phyloP scores from a whole-genome alignment of 1,140 invertebrate species.

The Catajapyx aquilonaris region DNA sequence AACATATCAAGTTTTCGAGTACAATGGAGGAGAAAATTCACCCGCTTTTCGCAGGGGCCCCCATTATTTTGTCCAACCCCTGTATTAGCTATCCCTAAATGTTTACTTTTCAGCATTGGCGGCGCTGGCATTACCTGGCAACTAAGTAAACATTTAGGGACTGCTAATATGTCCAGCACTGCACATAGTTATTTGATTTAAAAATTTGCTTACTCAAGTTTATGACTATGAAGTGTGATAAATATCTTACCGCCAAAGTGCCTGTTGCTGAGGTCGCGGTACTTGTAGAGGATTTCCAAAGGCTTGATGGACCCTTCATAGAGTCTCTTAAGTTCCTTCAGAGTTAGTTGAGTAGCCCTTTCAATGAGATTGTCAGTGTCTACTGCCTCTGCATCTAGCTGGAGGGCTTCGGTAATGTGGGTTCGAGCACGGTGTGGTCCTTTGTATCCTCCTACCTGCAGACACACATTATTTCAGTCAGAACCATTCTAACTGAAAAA shows the following conservation, averaged over 20 bases:
- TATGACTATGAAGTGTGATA: no score
- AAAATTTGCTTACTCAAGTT: slow-evolving; percentile 3
- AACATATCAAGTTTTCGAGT: no score
- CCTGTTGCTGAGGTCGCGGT: slow-evolving; percentile 73
- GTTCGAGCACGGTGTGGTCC: slow-evolving; percentile 53
- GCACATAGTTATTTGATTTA: no score
- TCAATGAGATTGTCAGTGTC: slow-evolving; percentile 44
- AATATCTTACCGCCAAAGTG: slow-evolving; percentile 55
- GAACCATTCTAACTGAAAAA: background rate
- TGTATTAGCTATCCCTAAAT: no score
- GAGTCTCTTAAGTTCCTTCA: slow-evolving; percentile 65
- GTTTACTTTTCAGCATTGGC: no score
- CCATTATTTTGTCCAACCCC: no score
- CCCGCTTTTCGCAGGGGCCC: no score
- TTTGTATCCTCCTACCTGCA: no score
- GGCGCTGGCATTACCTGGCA: no score
- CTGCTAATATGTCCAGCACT: no score
- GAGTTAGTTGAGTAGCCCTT: slow-evolving; percentile 48
- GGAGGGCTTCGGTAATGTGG: slow-evolving; percentile 57
- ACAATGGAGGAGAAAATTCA: no score
- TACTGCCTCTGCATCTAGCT: slow-evolving; percentile 51
- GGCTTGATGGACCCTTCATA: slow-evolving; percentile 78
- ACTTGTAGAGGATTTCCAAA: slow-evolving; percentile 73
- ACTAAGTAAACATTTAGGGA: no score
- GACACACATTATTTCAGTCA: background rate